Evolutionary conservation across 2,888 invertebrate species (phyloP), one percentile per base, ranked within the genome.

Genomic region (Drosophila paramelanica): DNA sequence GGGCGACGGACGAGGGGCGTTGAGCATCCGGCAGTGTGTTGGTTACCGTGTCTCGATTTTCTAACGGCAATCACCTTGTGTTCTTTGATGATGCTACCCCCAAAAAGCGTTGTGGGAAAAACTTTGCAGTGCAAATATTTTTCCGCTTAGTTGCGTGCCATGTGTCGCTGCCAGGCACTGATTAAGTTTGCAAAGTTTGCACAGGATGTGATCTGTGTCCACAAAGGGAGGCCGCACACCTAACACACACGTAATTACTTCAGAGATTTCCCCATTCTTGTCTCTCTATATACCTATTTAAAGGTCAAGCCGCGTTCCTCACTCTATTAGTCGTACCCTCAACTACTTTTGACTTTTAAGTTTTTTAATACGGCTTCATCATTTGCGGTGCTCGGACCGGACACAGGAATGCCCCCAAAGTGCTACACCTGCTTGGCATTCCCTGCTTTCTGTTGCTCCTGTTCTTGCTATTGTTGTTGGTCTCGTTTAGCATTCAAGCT

Each of bases 111-210:
- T 65, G 58, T 60, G 60, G 39, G 56, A 23, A 64, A 74, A 86
- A 82, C 53, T 82, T 84, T 70, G 56, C 67, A 71, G 64, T 67
- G 67, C 80, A 86, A 82, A 88, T 84, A 84, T 84, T 88, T 84
- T 84, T 88, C 70, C 88, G 83, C 86, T 83, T 83, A 88, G 88
- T 79, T 83, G 83, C 79, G 86, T 88, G 83, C 86, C 88, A 85
- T 83, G 80, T 88, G 88, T 88, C 73, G 80, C 74, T 66, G 64
- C 36, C 55, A 8, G 45, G 36, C 85, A 79, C 83, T 83, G 83
- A 83, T 83, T 85, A 88, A 83, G 74, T 83, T 83, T 76, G 53
- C 38, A 65, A 75, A 69, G 73, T 77, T 86, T 83, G 68, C 73
- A 71, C 72, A 76, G 79, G 51, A 69, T 59, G 59, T 61, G 66